Evolutionary conservation across 2,113 vertebrate genomes (phyloP).

Genomic region (Tiliqua scincoides): DNA sequence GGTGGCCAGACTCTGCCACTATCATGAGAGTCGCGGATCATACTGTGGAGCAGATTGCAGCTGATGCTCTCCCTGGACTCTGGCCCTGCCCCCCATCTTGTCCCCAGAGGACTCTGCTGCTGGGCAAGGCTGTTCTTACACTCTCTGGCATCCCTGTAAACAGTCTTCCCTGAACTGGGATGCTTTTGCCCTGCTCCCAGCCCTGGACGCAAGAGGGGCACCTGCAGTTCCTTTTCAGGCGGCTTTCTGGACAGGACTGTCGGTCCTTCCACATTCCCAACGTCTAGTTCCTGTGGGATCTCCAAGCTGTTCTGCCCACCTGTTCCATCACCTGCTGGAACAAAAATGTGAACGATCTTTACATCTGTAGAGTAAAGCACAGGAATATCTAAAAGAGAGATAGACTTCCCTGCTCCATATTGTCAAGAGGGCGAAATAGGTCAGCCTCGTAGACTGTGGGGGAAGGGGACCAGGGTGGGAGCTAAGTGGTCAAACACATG

Average conservation of each 20-base stretch:
- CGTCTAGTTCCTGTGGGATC: background rate
- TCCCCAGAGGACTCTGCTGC: slow-evolving; percentile 2
- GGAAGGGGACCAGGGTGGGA: too few relatives aligned
- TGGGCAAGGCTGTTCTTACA: background rate
- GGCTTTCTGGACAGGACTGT: background rate
- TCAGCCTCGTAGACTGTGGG: background rate
- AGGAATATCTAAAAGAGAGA: background rate
- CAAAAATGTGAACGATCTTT: background rate
- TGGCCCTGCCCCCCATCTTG: background rate
- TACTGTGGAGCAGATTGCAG: background rate
- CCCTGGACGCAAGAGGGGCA: background rate
- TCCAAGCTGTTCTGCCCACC: background rate
- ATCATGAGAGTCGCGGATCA: background rate
- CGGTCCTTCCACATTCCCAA: background rate
- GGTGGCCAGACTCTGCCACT: slow-evolving; percentile 14
- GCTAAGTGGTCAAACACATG: background rate
- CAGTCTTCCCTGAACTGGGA: slow-evolving; percentile 1
- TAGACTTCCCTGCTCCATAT: background rate
- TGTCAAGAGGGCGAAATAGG: too few relatives aligned
- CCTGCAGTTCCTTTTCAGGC: background rate
- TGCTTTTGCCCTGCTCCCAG: background rate
- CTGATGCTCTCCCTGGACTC: slow-evolving; percentile 11
- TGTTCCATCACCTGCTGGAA: slow-evolving; percentile 6
- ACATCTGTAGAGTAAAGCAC: background rate
- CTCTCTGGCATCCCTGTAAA: background rate